Evolutionary conservation across 2,888 invertebrate species (phyloP).

Genomic region (Parnassius smintheus): DNA sequence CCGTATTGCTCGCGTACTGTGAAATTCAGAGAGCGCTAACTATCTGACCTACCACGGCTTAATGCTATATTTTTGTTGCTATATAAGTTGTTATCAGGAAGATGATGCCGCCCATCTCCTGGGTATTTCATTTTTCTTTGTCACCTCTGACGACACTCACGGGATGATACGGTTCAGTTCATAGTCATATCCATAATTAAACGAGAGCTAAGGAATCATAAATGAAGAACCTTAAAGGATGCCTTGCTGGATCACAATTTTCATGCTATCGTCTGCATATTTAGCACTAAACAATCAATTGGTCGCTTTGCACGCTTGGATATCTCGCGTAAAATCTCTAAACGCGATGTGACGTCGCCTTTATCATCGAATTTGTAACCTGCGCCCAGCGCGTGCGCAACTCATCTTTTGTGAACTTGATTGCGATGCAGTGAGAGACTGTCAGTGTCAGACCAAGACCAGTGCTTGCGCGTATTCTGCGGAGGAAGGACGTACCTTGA

Average conservation of each 20-base stretch:
- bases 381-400: constrained; percentile 23
- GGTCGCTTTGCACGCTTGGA: not conserved
- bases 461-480: constrained; percentile 10
- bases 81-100: no score
- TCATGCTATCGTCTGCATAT: not conserved
- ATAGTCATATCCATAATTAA: no score
- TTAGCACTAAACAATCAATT: constrained; percentile 1
- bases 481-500: constrained; percentile 4
- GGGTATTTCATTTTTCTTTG: no score
- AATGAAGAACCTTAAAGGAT: no score
- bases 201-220: no score
- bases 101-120: no score
- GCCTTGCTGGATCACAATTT: not conserved
- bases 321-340: constrained; percentile 9
- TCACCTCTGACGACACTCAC: no score
- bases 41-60: no score
- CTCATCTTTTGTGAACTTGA: constrained; percentile 9
- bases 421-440: not conserved
- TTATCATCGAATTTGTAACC: constrained; percentile 10
- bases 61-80: no score
- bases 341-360: constrained; percentile 4
- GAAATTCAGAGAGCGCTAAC: no score
- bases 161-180: no score
- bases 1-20: no score
- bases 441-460: not conserved